Evolutionary conservation across 2,113 vertebrate genomes (phyloP).

Genomic region (Hippopotamus amphibius): DNA sequence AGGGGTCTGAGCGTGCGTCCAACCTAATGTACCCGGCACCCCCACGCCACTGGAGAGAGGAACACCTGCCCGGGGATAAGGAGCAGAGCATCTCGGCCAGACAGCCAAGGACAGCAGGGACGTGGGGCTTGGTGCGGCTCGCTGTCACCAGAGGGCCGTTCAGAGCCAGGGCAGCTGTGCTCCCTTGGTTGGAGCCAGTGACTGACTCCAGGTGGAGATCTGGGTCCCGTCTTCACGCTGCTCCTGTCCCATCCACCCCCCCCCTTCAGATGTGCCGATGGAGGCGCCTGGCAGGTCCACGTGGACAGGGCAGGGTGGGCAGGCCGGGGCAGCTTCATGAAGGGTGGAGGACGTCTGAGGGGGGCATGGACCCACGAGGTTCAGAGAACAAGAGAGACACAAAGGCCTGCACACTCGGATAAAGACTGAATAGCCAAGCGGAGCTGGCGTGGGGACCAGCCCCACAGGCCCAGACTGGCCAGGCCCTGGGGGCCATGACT

Average conservation of each 20-base stretch:
- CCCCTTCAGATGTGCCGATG: not conserved
- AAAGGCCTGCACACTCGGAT: not conserved
- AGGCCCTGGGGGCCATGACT: too few relatives aligned
- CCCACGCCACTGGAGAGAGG: not conserved
- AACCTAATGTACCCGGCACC: not conserved
- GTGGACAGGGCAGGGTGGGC: fast-evolving
- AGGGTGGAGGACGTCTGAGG: fast-evolving
- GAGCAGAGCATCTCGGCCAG: not conserved
- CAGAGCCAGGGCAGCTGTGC: not conserved
- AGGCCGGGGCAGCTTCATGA: not conserved
- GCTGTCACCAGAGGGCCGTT: not conserved
- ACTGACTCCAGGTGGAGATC: too few relatives aligned
- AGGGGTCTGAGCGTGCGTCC: too few relatives aligned
- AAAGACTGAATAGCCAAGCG: not conserved
- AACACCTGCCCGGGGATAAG: not conserved
- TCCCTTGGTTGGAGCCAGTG: too few relatives aligned
- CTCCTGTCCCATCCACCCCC: not conserved
- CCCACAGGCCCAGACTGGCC: fast-evolving
- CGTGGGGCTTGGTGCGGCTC: fast-evolving
- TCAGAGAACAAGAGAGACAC: not conserved
- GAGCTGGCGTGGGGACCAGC: fast-evolving
- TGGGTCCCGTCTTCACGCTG: not conserved
- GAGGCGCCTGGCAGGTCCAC: not conserved
- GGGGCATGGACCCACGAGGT: not conserved
- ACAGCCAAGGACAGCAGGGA: not conserved